These are phyloP conservation scores for Hemibagrus wyckioides DNA, from an alignment of 2,113 vertebrate genomes.

Conservation along the genomic window DNA sequence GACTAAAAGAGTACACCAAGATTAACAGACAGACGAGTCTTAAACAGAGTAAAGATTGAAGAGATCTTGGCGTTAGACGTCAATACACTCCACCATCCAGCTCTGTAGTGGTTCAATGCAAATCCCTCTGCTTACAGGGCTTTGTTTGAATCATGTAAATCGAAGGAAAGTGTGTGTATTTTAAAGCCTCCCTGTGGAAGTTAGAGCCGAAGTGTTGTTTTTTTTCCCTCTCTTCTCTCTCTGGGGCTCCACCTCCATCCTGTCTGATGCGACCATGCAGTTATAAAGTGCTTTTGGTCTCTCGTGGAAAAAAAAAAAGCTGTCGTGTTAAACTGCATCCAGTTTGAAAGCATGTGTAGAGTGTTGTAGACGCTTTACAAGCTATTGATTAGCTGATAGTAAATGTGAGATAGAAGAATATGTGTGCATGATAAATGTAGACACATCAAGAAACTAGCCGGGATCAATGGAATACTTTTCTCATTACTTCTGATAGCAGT, in stretches of 20 bases:
- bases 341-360: constrained; percentile 57
- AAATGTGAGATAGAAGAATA: not conserved
- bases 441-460: not conserved
- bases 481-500: not conserved
- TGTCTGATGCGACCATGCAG: constrained; percentile 44
- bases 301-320: constrained; percentile 63
- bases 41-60: not conserved
- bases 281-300: constrained; percentile 60
- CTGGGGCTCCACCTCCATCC: not conserved
- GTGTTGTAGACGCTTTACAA: not conserved
- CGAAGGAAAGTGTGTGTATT: constrained; percentile 32
- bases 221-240: not conserved
- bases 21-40: not conserved
- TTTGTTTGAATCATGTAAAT: constrained; percentile 44
- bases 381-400: constrained; percentile 12
- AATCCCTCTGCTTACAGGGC: constrained; percentile 44
- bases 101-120: constrained; percentile 4
- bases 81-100: not conserved
- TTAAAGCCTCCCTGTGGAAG: constrained; percentile 26
- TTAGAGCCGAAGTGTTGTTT: constrained; percentile 7
- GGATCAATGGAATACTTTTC: constrained; percentile 7
- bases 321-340: constrained; percentile 61
- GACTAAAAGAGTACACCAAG: not conserved
- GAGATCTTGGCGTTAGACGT: not conserved
- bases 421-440: not conserved